These are phyloP conservation scores for Cetoscarus ocellatus DNA, from an alignment of 2,797 vertebrate species.

Conservation along the genomic window DNA sequence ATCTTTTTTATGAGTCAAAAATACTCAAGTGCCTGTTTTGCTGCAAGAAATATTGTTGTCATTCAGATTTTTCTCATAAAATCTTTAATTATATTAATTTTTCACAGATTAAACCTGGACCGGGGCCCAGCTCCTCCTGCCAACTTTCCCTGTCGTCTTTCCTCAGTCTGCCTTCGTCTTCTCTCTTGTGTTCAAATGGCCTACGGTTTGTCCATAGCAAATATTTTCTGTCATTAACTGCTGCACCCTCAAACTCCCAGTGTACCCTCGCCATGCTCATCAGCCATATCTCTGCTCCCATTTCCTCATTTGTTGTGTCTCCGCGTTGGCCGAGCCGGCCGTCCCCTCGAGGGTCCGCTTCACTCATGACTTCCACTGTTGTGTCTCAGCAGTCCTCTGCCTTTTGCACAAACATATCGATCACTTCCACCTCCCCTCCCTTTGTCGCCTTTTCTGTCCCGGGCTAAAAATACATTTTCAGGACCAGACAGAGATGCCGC, in stretches of 20 bases:
- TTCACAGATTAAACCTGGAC: too few relatives aligned
- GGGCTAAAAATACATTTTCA: slow-evolving; percentile 79
- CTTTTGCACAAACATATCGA: slow-evolving; percentile 84
- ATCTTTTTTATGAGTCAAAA: too few relatives aligned
- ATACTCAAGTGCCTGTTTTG: too few relatives aligned
- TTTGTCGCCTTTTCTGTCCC: slow-evolving; percentile 73
- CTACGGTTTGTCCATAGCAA: slow-evolving; percentile 46
- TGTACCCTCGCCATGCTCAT: slow-evolving; percentile 42
- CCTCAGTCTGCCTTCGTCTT: slow-evolving; percentile 4
- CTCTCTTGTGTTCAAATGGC: slow-evolving; percentile 15
- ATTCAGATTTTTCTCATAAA: too few relatives aligned
- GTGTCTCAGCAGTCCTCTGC: slow-evolving; percentile 71
- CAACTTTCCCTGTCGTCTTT: slow-evolving; percentile 13
- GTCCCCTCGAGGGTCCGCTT: slow-evolving; percentile 66
- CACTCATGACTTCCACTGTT: slow-evolving; percentile 71
- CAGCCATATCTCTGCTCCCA: slow-evolving; percentile 61
- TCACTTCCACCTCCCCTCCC: slow-evolving; percentile 71
- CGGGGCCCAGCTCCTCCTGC: too few relatives aligned
- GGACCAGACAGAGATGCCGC: slow-evolving; percentile 44
- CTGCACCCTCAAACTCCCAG: slow-evolving; percentile 25
- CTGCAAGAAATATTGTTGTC: too few relatives aligned
- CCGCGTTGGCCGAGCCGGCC: slow-evolving; percentile 41
- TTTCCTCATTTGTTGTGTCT: slow-evolving; percentile 63
- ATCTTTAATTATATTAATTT: too few relatives aligned
- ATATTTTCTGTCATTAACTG: slow-evolving; percentile 58